Evolutionary conservation across 2,888 invertebrate genomes (phyloP).

Genomic region (Andricus curvator): DNA sequence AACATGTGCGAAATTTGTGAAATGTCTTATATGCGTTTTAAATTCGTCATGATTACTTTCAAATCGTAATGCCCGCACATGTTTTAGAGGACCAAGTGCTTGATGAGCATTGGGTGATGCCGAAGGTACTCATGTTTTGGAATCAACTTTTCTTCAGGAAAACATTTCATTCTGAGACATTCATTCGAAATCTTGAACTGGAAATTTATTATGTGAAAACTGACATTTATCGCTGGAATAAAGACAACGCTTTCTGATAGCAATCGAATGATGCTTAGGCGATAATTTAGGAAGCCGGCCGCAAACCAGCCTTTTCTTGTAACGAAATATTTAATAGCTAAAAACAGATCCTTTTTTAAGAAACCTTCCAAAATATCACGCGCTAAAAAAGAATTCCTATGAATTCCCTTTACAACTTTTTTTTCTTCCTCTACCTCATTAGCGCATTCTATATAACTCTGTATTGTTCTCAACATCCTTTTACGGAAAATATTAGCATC

Average conservation of each 20-base stretch:
- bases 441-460: background rate
- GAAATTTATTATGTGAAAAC: too few relatives aligned
- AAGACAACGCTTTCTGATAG: too few relatives aligned
- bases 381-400: slow-evolving; percentile 54
- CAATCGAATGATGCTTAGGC: too few relatives aligned
- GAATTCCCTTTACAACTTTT: slow-evolving; percentile 45
- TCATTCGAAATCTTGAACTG: background rate
- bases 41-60: too few relatives aligned
- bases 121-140: slow-evolving; percentile 51
- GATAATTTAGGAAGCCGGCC: too few relatives aligned
- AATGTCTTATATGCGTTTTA: too few relatives aligned
- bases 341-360: too few relatives aligned
- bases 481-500: background rate
- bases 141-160: slow-evolving; percentile 40
- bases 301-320: too few relatives aligned
- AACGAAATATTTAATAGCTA: too few relatives aligned
- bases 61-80: too few relatives aligned
- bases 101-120: slow-evolving; percentile 48
- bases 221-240: too few relatives aligned
- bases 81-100: background rate
- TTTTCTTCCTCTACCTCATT: slow-evolving; percentile 13
- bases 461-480: background rate
- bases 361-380: slow-evolving; percentile 52
- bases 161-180: background rate
- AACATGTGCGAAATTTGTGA: too few relatives aligned